Base-by-base conservation (phyloP, 2,113 vertebrate species). In the Corydoras maculifer region DNA sequence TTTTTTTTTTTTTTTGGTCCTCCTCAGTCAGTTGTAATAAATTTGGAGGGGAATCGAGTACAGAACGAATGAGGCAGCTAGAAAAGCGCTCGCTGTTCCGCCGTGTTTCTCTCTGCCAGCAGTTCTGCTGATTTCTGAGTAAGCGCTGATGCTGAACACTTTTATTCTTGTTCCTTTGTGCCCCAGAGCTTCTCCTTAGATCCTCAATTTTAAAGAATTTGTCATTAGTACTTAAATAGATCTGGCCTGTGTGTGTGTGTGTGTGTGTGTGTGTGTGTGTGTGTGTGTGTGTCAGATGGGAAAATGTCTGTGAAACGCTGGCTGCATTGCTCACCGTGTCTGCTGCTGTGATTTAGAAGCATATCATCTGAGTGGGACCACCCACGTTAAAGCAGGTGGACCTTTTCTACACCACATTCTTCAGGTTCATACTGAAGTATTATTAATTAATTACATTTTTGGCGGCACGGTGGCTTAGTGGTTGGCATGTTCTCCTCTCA, bases 101-200 rank as follows among this genome's bases (percentile, higher is more conserved):
- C 50, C 58, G 70, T 73, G 71, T 30, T 29, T 66, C 59, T 72
- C 31, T 50, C 55, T 65, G 62, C 32, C 68, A 67, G 48, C n/a
- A 55, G 68, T 57, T n/a, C 11, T 69, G 73, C 57, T 64, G 60
- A 72, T 72, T 60, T 61, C 11, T 9, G 15, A 73, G 25, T 72
- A 73, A 67, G 63, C 60, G 71, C 71, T 66, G 65, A 72, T 60
- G 43, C 50, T 58, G 60, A 69, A 61, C 55, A 70, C 58, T 72
- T 70, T 55, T 77, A 35, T 69, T 70, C n/a, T 13, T 58, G 57
- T 63, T 54, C 29, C 35, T 72, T 35, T 69, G 57, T 62, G 65
- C 32, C 69, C 49, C 31, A 31, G 25, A 69, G 57, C 69, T 43
- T 72, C 61, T 55, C 57, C 72, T 68, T 53, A 49, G 58, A 73